These are phyloP conservation scores for Leptinotarsa defecta DNA, from an alignment of 1,140 invertebrate species.

Conservation along the genomic window DNA sequence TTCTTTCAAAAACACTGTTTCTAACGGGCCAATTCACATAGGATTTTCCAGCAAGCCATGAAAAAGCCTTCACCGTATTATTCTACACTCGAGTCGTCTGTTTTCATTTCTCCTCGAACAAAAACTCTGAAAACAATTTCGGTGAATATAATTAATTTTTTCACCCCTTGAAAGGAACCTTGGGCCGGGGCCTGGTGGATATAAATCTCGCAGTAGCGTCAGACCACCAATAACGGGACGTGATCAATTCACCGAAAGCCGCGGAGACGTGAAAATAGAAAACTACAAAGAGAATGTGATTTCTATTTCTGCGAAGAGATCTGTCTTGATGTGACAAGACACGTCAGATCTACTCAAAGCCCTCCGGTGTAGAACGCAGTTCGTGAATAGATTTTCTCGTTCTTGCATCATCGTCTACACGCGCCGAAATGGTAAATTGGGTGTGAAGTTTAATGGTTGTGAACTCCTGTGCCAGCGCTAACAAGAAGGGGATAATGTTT, in stretches of 20 bases:
- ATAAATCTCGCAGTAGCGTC: too few relatives aligned
- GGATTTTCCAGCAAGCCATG: too few relatives aligned
- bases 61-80: too few relatives aligned
- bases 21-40: too few relatives aligned
- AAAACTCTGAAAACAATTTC: too few relatives aligned
- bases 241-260: conserved; percentile 2
- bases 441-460: conserved; percentile 3
- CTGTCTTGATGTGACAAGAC: conserved; percentile 2
- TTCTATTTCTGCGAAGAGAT: not conserved
- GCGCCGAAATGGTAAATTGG: not conserved
- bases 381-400: not conserved
- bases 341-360: not conserved
- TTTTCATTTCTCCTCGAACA: too few relatives aligned
- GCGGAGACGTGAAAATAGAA: not conserved
- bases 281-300: not conserved
- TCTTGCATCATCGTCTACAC: not conserved
- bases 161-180: too few relatives aligned
- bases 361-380: not conserved
- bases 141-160: too few relatives aligned
- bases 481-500: too few relatives aligned
- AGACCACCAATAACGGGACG: not conserved
- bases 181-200: too few relatives aligned
- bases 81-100: too few relatives aligned
- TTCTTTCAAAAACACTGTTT: too few relatives aligned
- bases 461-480: not conserved